These are phyloP conservation scores for Tetramorium simillimum DNA, from an alignment of 1,140 invertebrate genomes.

Conservation along the genomic window DNA sequence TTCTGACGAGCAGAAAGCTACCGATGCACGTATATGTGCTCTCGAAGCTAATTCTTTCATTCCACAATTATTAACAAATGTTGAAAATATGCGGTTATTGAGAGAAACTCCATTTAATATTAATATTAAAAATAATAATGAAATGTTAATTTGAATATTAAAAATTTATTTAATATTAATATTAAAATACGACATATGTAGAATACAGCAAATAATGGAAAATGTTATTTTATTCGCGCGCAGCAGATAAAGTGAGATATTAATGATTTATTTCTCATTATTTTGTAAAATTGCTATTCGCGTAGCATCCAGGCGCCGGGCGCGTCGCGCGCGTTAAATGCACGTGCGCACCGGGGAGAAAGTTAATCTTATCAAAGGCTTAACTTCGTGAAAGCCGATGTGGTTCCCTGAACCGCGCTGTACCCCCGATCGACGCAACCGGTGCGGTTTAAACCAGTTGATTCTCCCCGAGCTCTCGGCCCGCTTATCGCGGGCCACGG, in stretches of 20 bases:
- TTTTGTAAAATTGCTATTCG: neutral
- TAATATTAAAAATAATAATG: neutral
- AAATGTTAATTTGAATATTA: neutral
- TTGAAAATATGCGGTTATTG: neutral
- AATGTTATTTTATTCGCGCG: neutral
- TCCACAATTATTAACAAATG: neutral
- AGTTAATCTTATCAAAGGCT: conserved; percentile 20
- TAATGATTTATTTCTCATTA: neutral
- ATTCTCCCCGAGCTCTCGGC: neutral
- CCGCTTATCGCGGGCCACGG: conserved; percentile 38
- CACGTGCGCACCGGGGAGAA: neutral
- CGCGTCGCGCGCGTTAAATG: neutral
- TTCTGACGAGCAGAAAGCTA: neutral
- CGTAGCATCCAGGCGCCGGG: neutral
- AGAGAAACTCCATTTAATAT: neutral
- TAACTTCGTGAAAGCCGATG: neutral
- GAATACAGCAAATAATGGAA: neutral
- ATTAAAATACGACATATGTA: neutral
- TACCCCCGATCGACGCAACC: conserved; percentile 1
- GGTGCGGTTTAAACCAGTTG: neutral
- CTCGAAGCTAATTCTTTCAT: neutral
- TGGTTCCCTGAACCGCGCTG: neutral
- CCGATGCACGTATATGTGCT: no score
- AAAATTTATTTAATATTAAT: neutral
- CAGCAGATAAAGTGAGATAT: neutral